Evolutionary conservation across 2,113 vertebrate species (phyloP).

Genomic region (Gambusia affinis): DNA sequence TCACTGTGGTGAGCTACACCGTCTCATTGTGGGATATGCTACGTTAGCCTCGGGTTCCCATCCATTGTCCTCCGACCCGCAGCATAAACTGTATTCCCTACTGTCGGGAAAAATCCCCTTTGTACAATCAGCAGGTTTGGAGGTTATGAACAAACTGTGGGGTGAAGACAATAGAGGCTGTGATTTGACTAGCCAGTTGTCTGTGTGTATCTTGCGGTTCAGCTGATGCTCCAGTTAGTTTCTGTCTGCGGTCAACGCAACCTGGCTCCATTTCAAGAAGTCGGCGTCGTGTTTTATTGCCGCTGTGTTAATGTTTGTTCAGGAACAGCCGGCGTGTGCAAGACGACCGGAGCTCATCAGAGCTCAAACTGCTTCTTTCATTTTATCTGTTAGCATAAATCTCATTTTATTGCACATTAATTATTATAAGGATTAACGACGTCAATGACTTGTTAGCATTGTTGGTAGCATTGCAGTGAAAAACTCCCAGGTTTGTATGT

Average conservation of each 20-base stretch:
- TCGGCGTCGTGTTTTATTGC: not conserved
- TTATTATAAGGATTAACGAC: no score
- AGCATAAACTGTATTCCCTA: conserved; percentile 27
- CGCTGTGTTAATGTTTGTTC: not conserved
- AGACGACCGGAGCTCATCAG: no score
- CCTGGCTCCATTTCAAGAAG: not conserved
- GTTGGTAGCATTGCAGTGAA: no score
- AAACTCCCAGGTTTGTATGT: no score
- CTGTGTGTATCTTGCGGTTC: conserved; percentile 2
- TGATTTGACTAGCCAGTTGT: not conserved
- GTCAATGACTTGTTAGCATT: no score
- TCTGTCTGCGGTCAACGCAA: not conserved
- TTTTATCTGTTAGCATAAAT: no score
- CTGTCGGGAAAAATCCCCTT: conserved; percentile 50
- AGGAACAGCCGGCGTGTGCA: not conserved
- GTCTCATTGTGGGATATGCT: conserved; percentile 51
- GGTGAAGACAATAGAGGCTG: conserved; percentile 10
- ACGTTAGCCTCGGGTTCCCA: conserved; percentile 29
- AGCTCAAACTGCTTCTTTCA: no score
- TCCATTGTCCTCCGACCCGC: conserved; percentile 49
- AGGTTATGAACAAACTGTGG: conserved; percentile 17
- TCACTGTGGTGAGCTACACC: conserved; percentile 38
- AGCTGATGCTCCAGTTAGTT: not conserved
- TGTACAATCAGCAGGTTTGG: conserved; percentile 25
- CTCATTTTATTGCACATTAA: no score